Percentiles rank a stretch among this genome's conserved stretches.
phyloP scores from a whole-genome alignment of 2,797 vertebrate species.

The Bovichtus diacanthus region DNA sequence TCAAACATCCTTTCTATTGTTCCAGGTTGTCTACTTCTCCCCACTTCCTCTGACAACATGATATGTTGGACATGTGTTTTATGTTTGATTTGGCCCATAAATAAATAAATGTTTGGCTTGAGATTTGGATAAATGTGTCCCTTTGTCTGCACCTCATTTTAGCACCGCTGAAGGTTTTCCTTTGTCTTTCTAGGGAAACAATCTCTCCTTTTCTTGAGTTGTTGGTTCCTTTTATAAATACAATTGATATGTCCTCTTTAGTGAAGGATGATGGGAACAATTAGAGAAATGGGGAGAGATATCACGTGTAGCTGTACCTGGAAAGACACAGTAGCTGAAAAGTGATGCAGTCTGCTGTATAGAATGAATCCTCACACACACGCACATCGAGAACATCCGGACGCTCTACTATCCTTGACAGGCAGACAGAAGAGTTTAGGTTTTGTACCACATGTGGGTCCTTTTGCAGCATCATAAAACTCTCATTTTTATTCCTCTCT shows the following conservation, averaged over 20 bases:
- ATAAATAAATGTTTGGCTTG: constrained; percentile 44
- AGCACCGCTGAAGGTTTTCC: constrained; percentile 13
- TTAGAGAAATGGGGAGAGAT: background rate
- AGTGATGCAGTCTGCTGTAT: constrained; percentile 3
- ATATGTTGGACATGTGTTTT: constrained; percentile 47
- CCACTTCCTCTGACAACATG: constrained; percentile 22
- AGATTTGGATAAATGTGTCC: constrained; percentile 27
- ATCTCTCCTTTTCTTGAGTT: background rate
- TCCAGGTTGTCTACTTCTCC: constrained; percentile 22
- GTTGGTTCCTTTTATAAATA: constrained; percentile 22
- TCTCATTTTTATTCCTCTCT: constrained; percentile 45
- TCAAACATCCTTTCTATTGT: constrained; percentile 44
- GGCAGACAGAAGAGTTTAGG: constrained; percentile 27
- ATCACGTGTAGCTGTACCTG: background rate
- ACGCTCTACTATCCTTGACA: constrained; percentile 14
- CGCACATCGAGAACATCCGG: constrained; percentile 27
- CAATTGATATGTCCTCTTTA: constrained; percentile 1
- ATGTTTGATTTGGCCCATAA: constrained; percentile 52
- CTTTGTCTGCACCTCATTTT: constrained; percentile 46
- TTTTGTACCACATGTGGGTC: constrained; percentile 64
- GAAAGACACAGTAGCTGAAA: background rate
- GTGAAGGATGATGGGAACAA: background rate
- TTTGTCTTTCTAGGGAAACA: background rate
- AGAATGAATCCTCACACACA: constrained; percentile 1
- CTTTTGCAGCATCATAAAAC: constrained; percentile 64